Evolutionary conservation across 2,797 vertebrate genomes (phyloP).

Genomic region (Dicrostonyx torquatus): DNA sequence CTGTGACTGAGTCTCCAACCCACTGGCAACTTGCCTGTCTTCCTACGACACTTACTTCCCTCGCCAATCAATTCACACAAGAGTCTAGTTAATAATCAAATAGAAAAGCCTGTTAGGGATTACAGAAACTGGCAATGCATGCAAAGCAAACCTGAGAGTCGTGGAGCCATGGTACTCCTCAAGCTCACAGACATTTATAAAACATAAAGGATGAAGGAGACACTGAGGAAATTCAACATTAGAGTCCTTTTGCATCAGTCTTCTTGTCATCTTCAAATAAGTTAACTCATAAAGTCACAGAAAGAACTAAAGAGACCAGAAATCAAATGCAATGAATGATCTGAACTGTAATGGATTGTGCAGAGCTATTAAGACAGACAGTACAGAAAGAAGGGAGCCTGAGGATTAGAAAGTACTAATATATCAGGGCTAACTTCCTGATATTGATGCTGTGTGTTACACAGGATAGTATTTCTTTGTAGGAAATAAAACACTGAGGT

Average conservation of each 20-base stretch:
- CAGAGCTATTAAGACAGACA: background rate
- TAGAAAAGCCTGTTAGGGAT: background rate
- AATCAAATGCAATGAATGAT: background rate
- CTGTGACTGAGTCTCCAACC: background rate
- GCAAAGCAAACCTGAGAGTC: background rate
- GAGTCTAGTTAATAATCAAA: background rate
- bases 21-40: background rate
- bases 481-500: conserved; percentile 42
- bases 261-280: background rate
- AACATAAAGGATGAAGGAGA: background rate
- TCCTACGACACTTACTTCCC: background rate
- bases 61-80: background rate
- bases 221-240: background rate
- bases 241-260: background rate
- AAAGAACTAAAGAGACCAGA: background rate
- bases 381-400: background rate
- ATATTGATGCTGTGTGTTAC: background rate
- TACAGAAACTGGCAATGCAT: background rate
- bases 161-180: background rate
- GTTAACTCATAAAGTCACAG: background rate
- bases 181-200: background rate
- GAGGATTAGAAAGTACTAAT: background rate
- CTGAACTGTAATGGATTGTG: background rate
- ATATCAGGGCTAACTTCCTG: background rate
- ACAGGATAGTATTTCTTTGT: background rate